Base-by-base conservation (phyloP, 2,113 vertebrate genomes). In the Entomyzon cyanotis region DNA sequence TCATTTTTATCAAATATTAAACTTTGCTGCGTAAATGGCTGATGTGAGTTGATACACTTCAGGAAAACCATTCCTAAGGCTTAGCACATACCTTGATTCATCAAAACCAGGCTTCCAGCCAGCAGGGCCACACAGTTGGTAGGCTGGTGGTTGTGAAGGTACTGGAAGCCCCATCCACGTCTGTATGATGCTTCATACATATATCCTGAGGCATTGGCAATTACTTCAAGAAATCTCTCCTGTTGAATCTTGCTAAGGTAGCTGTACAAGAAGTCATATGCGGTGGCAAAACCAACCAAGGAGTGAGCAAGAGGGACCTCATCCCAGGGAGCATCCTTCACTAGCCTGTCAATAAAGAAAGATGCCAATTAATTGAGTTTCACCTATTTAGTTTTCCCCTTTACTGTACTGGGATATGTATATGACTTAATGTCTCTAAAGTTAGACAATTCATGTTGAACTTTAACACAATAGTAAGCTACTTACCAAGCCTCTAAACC, bases 111-210 rank as follows among this genome's bases (percentile, higher is more conserved):
- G 94, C 99, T 99, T 94, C 99, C 99, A 23, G 99, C 99, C 82
- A 99, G 98, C 86, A 99, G 98, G 81, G 99, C 99, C 97, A 99
- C 99, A 86, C 99, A 99, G 98, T 99, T 99, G 97, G 99, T 99
- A 92, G 99, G 99, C 93, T 99, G 99, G 96, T 99, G 99, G 91
- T 99, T 99, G 97, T 99, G 99, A 52, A 99, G 98, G 96, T 99
- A 99, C 90, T 99, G 99, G 97, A 99, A 99, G 3, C 99, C 99
- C 99, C 99, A 99, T 85, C 99, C 99, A 60, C 99, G 98, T 73
- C 98, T 97, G 90, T 99, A 99, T 2, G 99, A 99, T 52, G 99
- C 98, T 97, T 99, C 99, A 3, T 99, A 99, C 99, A 99, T 99
- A 59, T 99, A 98, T 39, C 98, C 98, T 0, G 99, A 99, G 69